Percentiles rank a stretch among this genome's conserved stretches.
Conservation (phyloP, 2,797 vertebrate species). For the Typhlichthys eigenmanni region DNA sequence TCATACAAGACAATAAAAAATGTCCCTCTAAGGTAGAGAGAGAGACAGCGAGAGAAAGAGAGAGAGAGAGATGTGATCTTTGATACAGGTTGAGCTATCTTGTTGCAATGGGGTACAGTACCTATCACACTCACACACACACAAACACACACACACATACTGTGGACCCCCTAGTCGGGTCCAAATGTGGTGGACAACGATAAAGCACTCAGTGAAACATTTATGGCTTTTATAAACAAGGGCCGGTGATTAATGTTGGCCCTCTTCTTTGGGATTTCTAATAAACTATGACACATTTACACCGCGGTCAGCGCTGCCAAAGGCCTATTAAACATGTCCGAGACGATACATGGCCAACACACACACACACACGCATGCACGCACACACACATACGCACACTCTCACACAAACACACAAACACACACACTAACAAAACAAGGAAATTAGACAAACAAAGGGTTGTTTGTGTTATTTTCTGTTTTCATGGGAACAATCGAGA, state of each 20-base stretch:
- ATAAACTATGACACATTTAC: slow-evolving; percentile 86
- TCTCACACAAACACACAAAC: slow-evolving; percentile 5
- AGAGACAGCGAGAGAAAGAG: slow-evolving; percentile 1
- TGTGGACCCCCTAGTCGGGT: slow-evolving; percentile 47
- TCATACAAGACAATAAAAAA: slow-evolving; percentile 75
- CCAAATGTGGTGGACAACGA: slow-evolving; percentile 73
- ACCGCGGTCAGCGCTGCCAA: slow-evolving; percentile 76
- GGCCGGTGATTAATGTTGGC: slow-evolving; percentile 83
- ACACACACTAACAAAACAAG: slow-evolving; percentile 22
- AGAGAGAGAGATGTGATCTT: slow-evolving; percentile 21
- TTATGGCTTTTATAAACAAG: slow-evolving; percentile 86
- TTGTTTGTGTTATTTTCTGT: slow-evolving; percentile 41
- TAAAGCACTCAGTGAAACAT: slow-evolving; percentile 83
- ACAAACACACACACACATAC: slow-evolving; percentile 22
- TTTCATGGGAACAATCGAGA: slow-evolving; percentile 42
- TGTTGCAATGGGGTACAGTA: slow-evolving; percentile 28
- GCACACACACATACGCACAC: slow-evolving; percentile 13
- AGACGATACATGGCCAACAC: slow-evolving; percentile 66
- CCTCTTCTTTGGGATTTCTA: slow-evolving; percentile 83
- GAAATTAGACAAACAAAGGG: slow-evolving; percentile 68
- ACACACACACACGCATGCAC: not conserved
- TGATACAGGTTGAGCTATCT: slow-evolving; percentile 41
- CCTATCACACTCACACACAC: slow-evolving; percentile 24
- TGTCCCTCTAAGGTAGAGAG: not conserved
- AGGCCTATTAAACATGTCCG: slow-evolving; percentile 76